Percentiles rank a stretch among this genome's conserved stretches.
Evolutionary conservation across 2,888 invertebrate species (phyloP).

Genomic region (Synanthedon andrenaeformis): DNA sequence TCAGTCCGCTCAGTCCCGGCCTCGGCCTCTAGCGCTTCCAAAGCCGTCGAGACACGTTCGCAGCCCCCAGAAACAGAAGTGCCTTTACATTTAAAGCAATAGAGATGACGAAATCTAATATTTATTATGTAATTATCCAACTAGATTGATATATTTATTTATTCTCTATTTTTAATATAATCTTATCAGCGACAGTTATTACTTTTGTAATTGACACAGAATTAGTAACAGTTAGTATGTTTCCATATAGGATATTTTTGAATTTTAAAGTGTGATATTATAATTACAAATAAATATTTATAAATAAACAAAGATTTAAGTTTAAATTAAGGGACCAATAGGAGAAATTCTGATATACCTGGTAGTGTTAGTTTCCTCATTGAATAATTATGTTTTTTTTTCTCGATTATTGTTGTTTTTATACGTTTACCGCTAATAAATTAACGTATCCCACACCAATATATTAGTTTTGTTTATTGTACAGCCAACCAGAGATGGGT

Average conservation of each 20-base stretch:
- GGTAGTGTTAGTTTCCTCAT: background rate
- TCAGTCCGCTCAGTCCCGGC: constrained; percentile 11
- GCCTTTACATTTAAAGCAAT: constrained; percentile 61
- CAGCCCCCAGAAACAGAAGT: constrained; percentile 32
- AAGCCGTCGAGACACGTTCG: constrained; percentile 5
- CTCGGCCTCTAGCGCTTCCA: constrained; percentile 41
- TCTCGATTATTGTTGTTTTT: background rate
- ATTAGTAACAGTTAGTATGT: constrained; percentile 49
- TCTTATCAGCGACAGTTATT: constrained; percentile 66
- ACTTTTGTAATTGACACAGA: constrained; percentile 67
- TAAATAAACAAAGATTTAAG: constrained; percentile 63
- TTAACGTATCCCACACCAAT: background rate
- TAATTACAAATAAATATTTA: constrained; percentile 51
- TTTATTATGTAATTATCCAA: constrained; percentile 67
- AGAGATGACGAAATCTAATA: constrained; percentile 53
- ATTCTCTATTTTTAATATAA: constrained; percentile 62
- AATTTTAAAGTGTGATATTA: constrained; percentile 72
- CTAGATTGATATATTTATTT: constrained; percentile 67
- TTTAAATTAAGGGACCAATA: constrained; percentile 71
- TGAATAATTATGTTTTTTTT: background rate
- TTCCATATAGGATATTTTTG: constrained; percentile 63
- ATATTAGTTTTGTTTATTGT: constrained; percentile 44
- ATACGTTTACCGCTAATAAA: background rate
- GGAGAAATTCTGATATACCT: constrained; percentile 61
- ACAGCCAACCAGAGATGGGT: constrained; percentile 42